A percentile compares a stretch with the other conserved stretches of the same genome.
Conservation (phyloP, 2,113 vertebrate genomes). For the Murina feae region DNA sequence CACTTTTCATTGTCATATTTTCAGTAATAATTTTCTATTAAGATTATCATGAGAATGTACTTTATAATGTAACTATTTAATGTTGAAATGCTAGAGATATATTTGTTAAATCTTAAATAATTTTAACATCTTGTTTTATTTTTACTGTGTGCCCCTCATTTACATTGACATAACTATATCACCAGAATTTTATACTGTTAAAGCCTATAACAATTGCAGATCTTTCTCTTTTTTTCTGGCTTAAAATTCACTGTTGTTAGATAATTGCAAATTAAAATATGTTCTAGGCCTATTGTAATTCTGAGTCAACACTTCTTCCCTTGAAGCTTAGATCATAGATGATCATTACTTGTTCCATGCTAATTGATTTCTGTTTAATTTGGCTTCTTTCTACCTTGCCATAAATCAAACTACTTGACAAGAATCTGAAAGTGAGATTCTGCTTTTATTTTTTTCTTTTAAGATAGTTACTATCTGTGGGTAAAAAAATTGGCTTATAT, state of each 20-base stretch:
- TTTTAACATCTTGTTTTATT: not conserved
- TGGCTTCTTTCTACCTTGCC: constrained; percentile 23
- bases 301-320: constrained; percentile 23
- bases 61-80: not conserved
- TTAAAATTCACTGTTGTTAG: constrained; percentile 48
- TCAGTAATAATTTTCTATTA: not conserved
- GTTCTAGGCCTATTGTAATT: constrained; percentile 43
- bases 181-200: not conserved
- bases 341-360: constrained; percentile 53
- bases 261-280: constrained; percentile 57
- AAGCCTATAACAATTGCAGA: not conserved
- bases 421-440: not conserved
- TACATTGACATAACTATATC: not conserved
- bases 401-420: constrained; percentile 23
- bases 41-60: not conserved
- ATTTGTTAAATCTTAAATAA: constrained; percentile 23
- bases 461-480: not conserved
- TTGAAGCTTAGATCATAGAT: constrained; percentile 47
- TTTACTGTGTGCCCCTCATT: not conserved
- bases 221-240: not conserved
- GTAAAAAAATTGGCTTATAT: not conserved
- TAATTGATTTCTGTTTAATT: constrained; percentile 61
- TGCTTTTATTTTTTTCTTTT: not conserved
- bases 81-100: not conserved
- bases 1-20: not conserved